Evolutionary conservation across 2,113 vertebrate species (phyloP).

Genomic region (Heterocephalus glaber): DNA sequence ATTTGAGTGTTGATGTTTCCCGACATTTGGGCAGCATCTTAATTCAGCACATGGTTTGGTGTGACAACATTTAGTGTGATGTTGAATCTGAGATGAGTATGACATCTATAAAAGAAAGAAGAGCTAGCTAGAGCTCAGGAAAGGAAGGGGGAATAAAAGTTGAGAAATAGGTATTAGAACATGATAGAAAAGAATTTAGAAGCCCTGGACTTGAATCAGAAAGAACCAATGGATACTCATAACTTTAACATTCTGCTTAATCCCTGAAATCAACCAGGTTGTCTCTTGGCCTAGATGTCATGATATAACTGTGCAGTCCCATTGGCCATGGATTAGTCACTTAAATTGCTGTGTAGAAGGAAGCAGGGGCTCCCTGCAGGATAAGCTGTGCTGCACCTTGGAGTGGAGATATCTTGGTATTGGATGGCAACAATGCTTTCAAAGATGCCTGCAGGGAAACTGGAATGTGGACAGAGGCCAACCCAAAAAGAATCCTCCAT

Average conservation of each 20-base stretch:
- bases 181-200: neutral
- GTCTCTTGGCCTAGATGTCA: neutral
- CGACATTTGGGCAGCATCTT: slow-evolving; percentile 26
- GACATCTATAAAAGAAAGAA: slow-evolving; percentile 19
- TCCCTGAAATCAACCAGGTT: neutral
- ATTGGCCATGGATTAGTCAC: neutral
- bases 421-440: neutral
- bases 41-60: slow-evolving; percentile 69
- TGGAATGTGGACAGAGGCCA: neutral
- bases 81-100: slow-evolving; percentile 46
- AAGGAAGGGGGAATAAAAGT: neutral
- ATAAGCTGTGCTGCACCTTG: neutral
- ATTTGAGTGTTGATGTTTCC: slow-evolving; percentile 60
- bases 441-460: neutral
- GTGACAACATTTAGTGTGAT: slow-evolving; percentile 58
- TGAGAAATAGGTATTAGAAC: neutral
- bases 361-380: neutral
- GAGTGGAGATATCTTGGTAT: neutral
- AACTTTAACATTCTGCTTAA: neutral
- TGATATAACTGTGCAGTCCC: neutral
- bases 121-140: neutral
- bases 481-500: neutral
- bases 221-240: neutral
- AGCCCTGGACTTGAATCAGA: neutral
- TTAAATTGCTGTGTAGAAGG: neutral